These are phyloP conservation scores for Hypotaenidia okinawae DNA, from an alignment of 2,797 vertebrate genomes.

Conservation along the genomic window DNA sequence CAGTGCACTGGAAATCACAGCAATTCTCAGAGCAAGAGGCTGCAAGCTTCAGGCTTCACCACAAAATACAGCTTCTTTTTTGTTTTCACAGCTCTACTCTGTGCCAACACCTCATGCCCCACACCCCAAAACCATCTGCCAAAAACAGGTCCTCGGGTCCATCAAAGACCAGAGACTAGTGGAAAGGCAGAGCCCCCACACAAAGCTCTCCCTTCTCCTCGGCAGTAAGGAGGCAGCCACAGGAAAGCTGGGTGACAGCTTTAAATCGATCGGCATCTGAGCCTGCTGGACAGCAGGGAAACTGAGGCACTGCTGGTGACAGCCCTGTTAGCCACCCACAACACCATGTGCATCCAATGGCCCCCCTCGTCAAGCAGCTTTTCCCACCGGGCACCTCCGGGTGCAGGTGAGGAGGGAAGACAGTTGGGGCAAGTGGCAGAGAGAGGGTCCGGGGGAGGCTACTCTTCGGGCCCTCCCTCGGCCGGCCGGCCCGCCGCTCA, in stretches of 20 bases:
- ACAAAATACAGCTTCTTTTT: not conserved
- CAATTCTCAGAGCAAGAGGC: not conserved
- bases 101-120: not conserved
- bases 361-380: fast-evolving
- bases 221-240: fast-evolving
- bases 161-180: too few relatives aligned
- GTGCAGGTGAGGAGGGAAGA: fast-evolving
- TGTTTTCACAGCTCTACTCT: not conserved
- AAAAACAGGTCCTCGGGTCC: not conserved
- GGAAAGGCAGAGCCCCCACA: not conserved
- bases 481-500: not conserved
- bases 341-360: fast-evolving
- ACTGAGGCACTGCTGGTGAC: not conserved
- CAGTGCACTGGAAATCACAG: not conserved
- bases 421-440: not conserved
- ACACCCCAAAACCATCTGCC: not conserved
- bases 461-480: too few relatives aligned
- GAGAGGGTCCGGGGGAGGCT: too few relatives aligned
- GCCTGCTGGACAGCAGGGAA: fast-evolving
- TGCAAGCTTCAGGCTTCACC: not conserved
- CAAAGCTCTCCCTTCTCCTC: too few relatives aligned
- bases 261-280: fast-evolving
- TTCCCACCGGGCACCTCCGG: fast-evolving
- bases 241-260: not conserved
- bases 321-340: fast-evolving